Evolutionary conservation across 2,797 vertebrate genomes (phyloP).

Genomic region (Rousettus madagascariensis): DNA sequence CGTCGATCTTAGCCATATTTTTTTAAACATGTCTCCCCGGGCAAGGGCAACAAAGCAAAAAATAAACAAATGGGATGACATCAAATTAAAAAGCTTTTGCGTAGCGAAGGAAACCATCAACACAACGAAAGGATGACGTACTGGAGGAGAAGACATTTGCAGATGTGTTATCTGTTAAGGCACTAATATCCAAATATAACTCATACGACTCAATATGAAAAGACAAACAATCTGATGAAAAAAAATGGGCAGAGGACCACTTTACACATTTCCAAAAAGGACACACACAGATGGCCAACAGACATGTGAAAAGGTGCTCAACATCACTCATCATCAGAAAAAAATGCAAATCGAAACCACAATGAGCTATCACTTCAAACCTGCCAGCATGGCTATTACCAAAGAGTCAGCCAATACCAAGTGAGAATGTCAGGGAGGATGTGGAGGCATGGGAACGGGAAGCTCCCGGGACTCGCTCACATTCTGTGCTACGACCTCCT

Average conservation of each 20-base stretch:
- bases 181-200: no score
- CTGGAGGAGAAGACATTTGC: no score
- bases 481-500: background rate
- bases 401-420: background rate
- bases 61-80: background rate
- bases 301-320: no score
- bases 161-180: no score
- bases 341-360: no score
- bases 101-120: background rate
- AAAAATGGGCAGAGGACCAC: no score
- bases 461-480: background rate
- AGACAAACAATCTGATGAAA: no score
- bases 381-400: background rate
- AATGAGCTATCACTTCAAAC: no score
- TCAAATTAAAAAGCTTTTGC: fast-evolving
- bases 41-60: background rate
- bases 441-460: background rate
- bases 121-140: background rate
- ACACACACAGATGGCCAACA: no score
- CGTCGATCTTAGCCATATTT: background rate
- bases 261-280: no score
- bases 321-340: no score
- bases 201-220: no score
- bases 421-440: background rate
- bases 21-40: background rate